Evolutionary conservation across 2,113 vertebrate species (phyloP), one percentile per base, ranked within the genome.

Genomic region (Leucosticte australis): DNA sequence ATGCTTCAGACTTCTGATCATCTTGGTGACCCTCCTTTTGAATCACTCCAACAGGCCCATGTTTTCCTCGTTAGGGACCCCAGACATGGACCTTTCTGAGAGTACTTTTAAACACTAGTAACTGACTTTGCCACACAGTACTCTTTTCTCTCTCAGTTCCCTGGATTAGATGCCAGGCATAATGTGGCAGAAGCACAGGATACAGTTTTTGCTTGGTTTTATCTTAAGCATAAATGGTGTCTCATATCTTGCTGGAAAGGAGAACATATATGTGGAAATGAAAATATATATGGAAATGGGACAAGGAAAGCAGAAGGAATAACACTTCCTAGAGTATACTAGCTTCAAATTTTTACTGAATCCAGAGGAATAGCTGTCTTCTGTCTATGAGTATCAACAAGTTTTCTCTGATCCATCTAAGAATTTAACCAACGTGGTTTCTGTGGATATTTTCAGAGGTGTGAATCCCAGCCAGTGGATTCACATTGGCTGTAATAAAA

Each of bases 141-240:
- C 8, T 75, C 23, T 35, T 27, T 12, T 55, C n/a, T 55, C 21
- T 73, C 15, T 41, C 31, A 35, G 6, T 13, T 57, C 6, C 11
- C 53, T 7, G 0, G 4, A 13, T 59, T 79, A 52, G 15, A 42
- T 12, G 7, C 6, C 22, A 68, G 10, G 2, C 1, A 2, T 33
- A 55, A 71, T 6, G 10, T n/a, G 23, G 35, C 35, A 85, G 47
- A 89, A 87, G 7, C 24, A 55, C 5, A 15, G 23, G 30, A 49
- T 30, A 5, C 10, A 81, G 10, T 20, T 68, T 82, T 85, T 52
- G 1, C 14, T 82, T 7, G 1, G 2, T 41, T 77, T 74, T 70
- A 19, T 67, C 22, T 47, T 35, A 44, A 52, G 13, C 50, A 11
- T 68, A 42, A 89, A 53, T 41, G 10, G 2, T 46, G 15, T 49